These are phyloP conservation scores for Fulica atra DNA, from an alignment of 2,113 vertebrate species.

Conservation along the genomic window DNA sequence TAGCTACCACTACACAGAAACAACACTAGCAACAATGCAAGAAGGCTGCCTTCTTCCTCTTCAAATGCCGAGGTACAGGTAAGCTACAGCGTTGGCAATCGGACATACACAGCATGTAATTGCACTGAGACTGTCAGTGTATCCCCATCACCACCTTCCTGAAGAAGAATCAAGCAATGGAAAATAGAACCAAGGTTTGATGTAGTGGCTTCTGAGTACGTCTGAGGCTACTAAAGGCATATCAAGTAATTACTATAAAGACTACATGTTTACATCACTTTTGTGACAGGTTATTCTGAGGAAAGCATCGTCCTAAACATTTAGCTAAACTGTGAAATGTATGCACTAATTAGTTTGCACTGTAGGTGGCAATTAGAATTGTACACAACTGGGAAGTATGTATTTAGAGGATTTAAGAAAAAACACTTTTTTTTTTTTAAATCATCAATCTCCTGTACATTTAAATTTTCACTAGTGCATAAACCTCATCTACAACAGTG, in stretches of 20 bases:
- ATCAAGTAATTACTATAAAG: background rate
- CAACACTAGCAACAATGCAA: background rate
- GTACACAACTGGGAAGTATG: background rate
- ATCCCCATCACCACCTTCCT: background rate
- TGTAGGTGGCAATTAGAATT: background rate
- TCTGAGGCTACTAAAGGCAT: background rate
- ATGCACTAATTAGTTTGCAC: background rate
- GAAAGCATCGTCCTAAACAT: background rate
- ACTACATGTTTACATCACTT: background rate
- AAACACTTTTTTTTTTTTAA: background rate
- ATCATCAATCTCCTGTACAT: background rate
- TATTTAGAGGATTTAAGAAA: background rate
- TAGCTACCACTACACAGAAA: background rate
- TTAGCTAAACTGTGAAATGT: background rate
- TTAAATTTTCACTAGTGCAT: background rate
- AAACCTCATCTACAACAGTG: background rate
- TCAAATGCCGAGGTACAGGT: background rate
- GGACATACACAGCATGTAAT: background rate
- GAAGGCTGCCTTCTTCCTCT: background rate
- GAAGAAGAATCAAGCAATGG: background rate
- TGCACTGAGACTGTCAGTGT: background rate
- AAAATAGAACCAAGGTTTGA: background rate
- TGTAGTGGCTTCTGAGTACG: background rate
- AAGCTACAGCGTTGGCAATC: background rate
- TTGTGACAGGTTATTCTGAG: background rate